phyloP scores from a whole-genome alignment of 2,113 vertebrate species.

The Rhinoderma darwinii region DNA sequence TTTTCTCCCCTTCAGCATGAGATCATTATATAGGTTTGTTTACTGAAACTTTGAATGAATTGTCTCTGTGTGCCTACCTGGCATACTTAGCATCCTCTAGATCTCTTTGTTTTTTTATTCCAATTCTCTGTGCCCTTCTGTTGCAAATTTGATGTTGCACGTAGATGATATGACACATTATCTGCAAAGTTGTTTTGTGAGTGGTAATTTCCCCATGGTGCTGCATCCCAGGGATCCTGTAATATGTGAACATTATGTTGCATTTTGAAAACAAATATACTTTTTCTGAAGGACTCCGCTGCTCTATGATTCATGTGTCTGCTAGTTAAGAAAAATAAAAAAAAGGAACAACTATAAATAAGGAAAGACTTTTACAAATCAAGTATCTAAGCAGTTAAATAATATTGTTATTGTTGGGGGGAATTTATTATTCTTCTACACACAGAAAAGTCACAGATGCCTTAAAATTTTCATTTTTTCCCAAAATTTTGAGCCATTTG shows the following conservation, averaged over 20 bases:
- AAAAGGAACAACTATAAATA: background rate
- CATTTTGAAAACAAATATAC: conserved; percentile 49
- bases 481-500: no score
- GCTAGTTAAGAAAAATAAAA: background rate
- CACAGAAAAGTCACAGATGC: no score
- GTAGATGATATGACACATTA: conserved; percentile 52
- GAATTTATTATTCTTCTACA: no score
- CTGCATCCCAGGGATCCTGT: conserved; percentile 33
- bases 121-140: conserved; percentile 42
- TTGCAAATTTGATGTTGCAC: conserved; percentile 44
- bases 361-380: background rate
- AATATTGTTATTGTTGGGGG: background rate
- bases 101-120: conserved; percentile 25
- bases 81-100: conserved; percentile 32
- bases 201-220: conserved; percentile 52
- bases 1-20: conserved; percentile 3
- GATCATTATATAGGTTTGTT: conserved; percentile 21
- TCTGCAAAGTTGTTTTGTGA: conserved; percentile 46
- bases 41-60: conserved; percentile 31
- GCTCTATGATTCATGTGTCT: background rate
- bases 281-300: conserved; percentile 10
- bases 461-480: no score
- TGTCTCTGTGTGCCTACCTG: conserved; percentile 41
- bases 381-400: background rate
- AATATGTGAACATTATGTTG: conserved; percentile 52